Evolutionary conservation across 2,113 vertebrate species (phyloP).

Genomic region (Fulica atra): DNA sequence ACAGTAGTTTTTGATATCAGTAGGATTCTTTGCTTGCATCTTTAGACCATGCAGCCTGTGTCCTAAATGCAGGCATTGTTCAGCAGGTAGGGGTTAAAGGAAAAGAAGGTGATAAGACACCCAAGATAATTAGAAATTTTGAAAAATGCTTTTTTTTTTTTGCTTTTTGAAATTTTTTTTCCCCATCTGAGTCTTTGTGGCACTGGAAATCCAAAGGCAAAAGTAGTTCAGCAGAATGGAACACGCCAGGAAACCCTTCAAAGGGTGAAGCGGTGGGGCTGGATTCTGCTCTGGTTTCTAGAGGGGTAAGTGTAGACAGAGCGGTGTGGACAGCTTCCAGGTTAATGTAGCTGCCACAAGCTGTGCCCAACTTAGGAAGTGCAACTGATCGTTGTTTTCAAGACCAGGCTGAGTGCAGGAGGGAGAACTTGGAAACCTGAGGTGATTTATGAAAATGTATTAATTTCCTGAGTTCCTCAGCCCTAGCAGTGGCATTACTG

Average conservation of each 20-base stretch:
- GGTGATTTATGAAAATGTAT: slow-evolving; percentile 21
- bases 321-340: not conserved
- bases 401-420: not conserved
- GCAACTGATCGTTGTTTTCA: not conserved
- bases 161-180: not conserved
- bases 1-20: not conserved
- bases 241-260: not conserved
- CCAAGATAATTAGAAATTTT: not conserved
- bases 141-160: not conserved
- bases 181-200: not conserved
- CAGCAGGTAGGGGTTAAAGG: not conserved
- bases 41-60: not conserved
- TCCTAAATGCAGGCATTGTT: not conserved
- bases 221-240: not conserved
- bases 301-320: not conserved
- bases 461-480: slow-evolving; percentile 45
- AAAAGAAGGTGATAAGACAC: not conserved
- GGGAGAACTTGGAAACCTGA: not conserved
- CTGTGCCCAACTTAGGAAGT: not conserved
- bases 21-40: not conserved
- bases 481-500: not conserved
- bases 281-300: not conserved
- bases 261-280: not conserved
- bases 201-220: not conserved
- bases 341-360: not conserved